These are phyloP conservation scores for Eospalax fontanierii DNA, from an alignment of 2,797 vertebrate genomes.

Conservation along the genomic window DNA sequence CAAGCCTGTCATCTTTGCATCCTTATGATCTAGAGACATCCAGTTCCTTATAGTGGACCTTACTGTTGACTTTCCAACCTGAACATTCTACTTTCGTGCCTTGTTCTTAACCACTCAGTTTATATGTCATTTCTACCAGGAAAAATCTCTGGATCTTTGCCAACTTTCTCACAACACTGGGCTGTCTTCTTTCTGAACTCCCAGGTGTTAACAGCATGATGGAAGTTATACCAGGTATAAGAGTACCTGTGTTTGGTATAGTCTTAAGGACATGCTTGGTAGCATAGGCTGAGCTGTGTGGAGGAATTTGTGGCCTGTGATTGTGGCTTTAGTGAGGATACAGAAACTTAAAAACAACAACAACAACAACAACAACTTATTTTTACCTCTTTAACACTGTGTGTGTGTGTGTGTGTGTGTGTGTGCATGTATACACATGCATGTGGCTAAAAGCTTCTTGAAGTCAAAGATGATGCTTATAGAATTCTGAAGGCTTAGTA, in stretches of 20 bases:
- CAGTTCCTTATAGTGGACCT: neutral
- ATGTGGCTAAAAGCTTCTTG: neutral
- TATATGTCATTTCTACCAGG: neutral
- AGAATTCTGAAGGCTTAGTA: conserved; percentile 50
- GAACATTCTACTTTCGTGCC: neutral
- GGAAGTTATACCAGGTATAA: neutral
- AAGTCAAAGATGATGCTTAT: conserved; percentile 14
- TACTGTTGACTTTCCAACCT: neutral
- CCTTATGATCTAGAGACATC: neutral
- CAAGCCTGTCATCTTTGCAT: neutral
- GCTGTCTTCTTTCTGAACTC: neutral
- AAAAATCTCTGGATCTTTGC: neutral
- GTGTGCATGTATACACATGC: neutral
- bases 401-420: neutral
- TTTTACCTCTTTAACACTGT: too few relatives aligned
- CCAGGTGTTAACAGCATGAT: neutral
- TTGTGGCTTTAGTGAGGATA: neutral
- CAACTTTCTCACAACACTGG: neutral
- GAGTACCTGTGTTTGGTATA: neutral
- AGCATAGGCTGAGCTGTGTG: neutral
- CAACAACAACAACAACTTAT: neutral
- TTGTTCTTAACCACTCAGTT: neutral
- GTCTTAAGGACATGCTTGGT: neutral
- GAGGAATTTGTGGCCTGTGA: neutral
- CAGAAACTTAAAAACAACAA: neutral